phyloP scores from a whole-genome alignment of 1,140 invertebrate genomes.

The Carcinoscorpius rotundicauda region DNA sequence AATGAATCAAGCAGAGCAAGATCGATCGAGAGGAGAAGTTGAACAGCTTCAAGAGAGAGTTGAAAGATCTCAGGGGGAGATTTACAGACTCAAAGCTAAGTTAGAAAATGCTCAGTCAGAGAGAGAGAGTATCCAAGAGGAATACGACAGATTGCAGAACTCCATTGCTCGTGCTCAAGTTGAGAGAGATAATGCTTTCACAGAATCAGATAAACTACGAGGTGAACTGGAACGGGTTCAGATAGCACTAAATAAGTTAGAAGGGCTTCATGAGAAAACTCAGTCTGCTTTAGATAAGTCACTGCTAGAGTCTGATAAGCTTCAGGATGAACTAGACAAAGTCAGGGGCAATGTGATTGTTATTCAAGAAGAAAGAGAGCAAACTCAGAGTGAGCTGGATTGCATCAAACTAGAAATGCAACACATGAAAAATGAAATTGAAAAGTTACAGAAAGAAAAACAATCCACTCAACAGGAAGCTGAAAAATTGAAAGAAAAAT shows the following conservation, averaged over 20 bases:
- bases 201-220: conserved; percentile 74
- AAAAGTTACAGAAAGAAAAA: conserved; percentile 74
- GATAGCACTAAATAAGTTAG: conserved; percentile 73
- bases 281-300: conserved; percentile 75
- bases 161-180: conserved; percentile 53
- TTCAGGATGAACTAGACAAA: conserved; percentile 79
- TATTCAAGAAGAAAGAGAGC: conserved; percentile 63
- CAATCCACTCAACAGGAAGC: conserved; percentile 69
- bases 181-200: conserved; percentile 73
- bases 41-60: conserved; percentile 78
- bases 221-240: conserved; percentile 82
- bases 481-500: conserved; percentile 73
- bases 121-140: conserved; percentile 79
- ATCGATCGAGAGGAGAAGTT: conserved; percentile 66
- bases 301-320: conserved; percentile 76
- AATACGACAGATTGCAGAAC: conserved; percentile 46
- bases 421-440: conserved; percentile 64
- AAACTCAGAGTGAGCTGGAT: conserved; percentile 63
- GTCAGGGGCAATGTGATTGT: conserved; percentile 63
- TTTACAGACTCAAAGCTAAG: conserved; percentile 82
- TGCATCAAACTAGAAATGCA: conserved; percentile 78
- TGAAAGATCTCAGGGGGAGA: conserved; percentile 86
- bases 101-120: conserved; percentile 88
- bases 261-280: conserved; percentile 77
- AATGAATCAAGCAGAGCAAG: conserved; percentile 63